Percentiles rank a stretch among this genome's conserved stretches.
Evolutionary conservation across 92 coral and sea anemone species (phyloP).

Genomic region (Scolanthus callimorphus): DNA sequence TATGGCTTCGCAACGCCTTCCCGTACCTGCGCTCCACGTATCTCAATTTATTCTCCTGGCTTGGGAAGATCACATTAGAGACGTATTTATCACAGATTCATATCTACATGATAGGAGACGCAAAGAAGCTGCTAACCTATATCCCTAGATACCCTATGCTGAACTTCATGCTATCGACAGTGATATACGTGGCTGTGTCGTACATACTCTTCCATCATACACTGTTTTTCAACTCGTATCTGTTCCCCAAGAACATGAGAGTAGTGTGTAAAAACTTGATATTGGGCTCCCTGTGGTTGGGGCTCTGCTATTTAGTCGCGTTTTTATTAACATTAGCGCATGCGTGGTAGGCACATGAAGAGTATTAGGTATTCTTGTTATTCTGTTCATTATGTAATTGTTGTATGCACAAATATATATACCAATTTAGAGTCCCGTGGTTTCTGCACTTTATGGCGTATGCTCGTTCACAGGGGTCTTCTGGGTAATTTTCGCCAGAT

Average conservation of each 20-base stretch:
- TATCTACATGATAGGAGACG: conserved; percentile 95
- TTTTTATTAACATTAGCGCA: conserved; percentile 54
- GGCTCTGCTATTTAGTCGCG: conserved; percentile 73
- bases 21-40: conserved; percentile 76
- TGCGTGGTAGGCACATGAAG: conserved; percentile 48
- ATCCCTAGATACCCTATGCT: conserved; percentile 90
- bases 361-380: too few relatives aligned
- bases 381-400: too few relatives aligned
- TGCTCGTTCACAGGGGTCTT: too few relatives aligned
- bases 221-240: conserved; percentile 83
- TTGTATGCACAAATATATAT: too few relatives aligned
- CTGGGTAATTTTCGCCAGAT: too few relatives aligned
- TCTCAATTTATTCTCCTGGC: conserved; percentile 89
- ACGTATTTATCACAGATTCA: conserved; percentile 95
- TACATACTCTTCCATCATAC: conserved; percentile 89
- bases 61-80: conserved; percentile 90
- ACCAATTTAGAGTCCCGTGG: too few relatives aligned
- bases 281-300: conserved; percentile 57
- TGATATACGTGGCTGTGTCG: conserved; percentile 78
- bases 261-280: conserved; percentile 78
- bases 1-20: conserved; percentile 82
- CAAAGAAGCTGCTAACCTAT: conserved; percentile 64
- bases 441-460: too few relatives aligned
- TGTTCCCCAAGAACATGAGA: conserved; percentile 88
- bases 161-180: conserved; percentile 83